These are phyloP conservation scores for Lymantria dispar DNA, from an alignment of 2,888 invertebrate genomes.

Conservation along the genomic window DNA sequence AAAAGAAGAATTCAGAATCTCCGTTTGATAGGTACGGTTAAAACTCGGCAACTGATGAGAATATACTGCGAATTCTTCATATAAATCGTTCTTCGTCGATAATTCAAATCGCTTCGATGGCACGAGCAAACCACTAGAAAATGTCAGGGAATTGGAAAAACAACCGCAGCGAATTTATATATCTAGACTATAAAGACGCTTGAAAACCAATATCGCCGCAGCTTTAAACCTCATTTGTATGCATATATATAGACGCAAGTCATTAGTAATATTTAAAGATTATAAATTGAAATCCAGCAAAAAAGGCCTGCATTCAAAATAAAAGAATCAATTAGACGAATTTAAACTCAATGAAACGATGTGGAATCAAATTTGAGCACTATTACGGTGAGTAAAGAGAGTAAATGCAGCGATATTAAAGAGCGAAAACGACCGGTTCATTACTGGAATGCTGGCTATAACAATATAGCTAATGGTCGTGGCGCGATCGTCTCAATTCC, in stretches of 20 bases:
- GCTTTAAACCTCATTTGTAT: conserved; percentile 63
- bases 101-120: conserved; percentile 45
- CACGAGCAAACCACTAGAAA: conserved; percentile 50
- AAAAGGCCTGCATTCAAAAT: conserved; percentile 43
- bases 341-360: conserved; percentile 59
- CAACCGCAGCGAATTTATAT: conserved; percentile 58
- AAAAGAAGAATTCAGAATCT: conserved; percentile 39
- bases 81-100: conserved; percentile 61
- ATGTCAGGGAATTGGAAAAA: conserved; percentile 59
- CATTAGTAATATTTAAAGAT: conserved; percentile 54
- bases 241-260: conserved; percentile 60
- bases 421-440: conserved; percentile 78
- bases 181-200: conserved; percentile 50
- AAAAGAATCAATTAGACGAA: conserved; percentile 63
- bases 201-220: conserved; percentile 57
- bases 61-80: conserved; percentile 76
- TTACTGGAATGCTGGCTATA: conserved; percentile 77
- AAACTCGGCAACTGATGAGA: conserved; percentile 51
- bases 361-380: conserved; percentile 64
- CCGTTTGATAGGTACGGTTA: conserved; percentile 44
- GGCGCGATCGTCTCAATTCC: conserved; percentile 67
- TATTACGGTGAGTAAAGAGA: conserved; percentile 65
- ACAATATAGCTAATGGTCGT: conserved; percentile 78
- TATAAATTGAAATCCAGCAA: conserved; percentile 51
- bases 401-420: conserved; percentile 70